Evolutionary conservation across 2,113 vertebrate species (phyloP).

Genomic region (Oxyruncus cristatus): DNA sequence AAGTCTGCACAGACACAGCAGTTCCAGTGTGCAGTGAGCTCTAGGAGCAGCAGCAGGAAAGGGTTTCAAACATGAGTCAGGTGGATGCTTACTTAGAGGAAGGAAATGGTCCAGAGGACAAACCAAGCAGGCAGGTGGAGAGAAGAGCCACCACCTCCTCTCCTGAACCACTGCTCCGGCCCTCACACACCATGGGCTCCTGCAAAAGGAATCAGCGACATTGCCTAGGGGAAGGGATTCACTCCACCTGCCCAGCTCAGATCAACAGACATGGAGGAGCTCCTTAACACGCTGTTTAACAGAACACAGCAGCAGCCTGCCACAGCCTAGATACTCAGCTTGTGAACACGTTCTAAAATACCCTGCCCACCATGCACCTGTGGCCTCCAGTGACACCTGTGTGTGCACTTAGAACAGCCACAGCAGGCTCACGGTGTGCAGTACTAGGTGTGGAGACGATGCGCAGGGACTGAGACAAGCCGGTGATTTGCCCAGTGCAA

Average conservation of each 20-base stretch:
- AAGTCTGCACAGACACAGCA: neutral
- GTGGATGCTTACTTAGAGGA: neutral
- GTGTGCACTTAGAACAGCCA: neutral
- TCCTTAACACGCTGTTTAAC: accelerated
- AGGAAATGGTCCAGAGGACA: neutral
- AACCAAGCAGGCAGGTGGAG: neutral
- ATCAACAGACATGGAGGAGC: neutral
- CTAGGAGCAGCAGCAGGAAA: neutral
- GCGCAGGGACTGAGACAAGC: neutral
- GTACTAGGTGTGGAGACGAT: neutral
- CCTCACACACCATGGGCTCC: accelerated
- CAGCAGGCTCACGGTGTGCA: neutral
- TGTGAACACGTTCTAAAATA: neutral
- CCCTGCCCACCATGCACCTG: neutral
- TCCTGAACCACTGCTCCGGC: neutral
- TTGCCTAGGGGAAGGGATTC: neutral
- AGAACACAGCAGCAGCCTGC: neutral
- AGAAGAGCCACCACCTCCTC: neutral
- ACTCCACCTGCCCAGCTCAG: neutral
- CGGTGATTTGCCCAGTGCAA: neutral
- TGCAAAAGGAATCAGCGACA: neutral
- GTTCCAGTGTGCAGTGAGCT: neutral
- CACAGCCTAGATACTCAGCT: neutral
- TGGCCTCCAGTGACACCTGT: neutral
- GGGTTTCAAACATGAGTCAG: neutral